A percentile compares a stretch with the other conserved stretches of the same genome.
phyloP scores from a whole-genome alignment of 1,140 invertebrate genomes.

The Drosophila burlai region DNA sequence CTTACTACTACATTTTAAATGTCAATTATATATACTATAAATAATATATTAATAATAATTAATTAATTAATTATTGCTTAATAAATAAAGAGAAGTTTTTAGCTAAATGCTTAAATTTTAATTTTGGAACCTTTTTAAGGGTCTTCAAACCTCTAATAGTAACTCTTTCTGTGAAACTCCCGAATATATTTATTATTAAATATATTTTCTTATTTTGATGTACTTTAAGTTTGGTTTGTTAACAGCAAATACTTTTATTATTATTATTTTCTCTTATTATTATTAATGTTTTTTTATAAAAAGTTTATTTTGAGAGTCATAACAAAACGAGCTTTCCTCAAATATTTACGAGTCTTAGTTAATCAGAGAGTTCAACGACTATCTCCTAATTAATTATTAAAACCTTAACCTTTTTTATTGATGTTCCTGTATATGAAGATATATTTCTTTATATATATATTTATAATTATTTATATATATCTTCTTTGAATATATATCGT shows the following conservation, averaged over 20 bases:
- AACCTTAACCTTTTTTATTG: neutral
- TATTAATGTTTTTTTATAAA: neutral
- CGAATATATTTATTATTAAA: neutral
- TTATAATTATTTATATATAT: neutral
- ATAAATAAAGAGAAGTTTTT: too few relatives aligned
- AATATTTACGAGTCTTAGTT: neutral
- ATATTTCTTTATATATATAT: neutral
- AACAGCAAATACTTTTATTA: neutral
- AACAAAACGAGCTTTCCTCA: neutral
- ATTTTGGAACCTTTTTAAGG: too few relatives aligned
- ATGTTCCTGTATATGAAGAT: neutral
- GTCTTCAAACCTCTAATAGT: too few relatives aligned
- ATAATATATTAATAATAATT: too few relatives aligned
- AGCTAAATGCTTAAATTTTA: too few relatives aligned
- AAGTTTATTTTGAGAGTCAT: too few relatives aligned
- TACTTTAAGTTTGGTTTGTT: neutral
- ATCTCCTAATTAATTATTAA: neutral
- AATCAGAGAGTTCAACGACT: neutral
- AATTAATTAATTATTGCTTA: too few relatives aligned
- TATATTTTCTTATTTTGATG: neutral
- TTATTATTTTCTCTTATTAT: neutral
- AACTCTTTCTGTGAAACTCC: too few relatives aligned
- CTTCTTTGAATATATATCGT: neutral
- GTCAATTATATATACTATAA: too few relatives aligned
- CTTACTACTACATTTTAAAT: too few relatives aligned